Evolutionary conservation across 2,888 invertebrate species (phyloP), one percentile per base, ranked within the genome.

Genomic region (Diloba caeruleocephala): DNA sequence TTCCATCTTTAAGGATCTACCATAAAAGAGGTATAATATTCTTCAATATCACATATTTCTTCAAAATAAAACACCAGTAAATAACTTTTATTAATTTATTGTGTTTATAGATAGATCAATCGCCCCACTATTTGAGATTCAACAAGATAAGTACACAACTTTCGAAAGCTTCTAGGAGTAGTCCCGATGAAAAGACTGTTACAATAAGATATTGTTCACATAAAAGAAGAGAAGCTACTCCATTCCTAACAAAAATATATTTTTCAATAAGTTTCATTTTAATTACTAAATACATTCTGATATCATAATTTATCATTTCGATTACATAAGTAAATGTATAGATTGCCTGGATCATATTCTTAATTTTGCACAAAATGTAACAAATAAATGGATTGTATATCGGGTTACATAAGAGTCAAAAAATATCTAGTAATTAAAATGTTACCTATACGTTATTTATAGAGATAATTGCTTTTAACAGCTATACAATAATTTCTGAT

Each of bases 161-260:
- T 82, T 78, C 68, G 66, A 80, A 89, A 89, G 88, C 88, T 70
- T 82, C 21, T 43, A 61, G 29, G 38, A 61, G 39, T 51, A 68
- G 61, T 60, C 53, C 29, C 49, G 37, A 54, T 33, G 44, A 56
- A 57, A 49, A 61, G 51, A 55, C 28, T 14, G 44, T 64, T 61
- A 68, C 43, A 51, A 38, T 60, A 43, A 49, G 44, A 53, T 57
- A 59, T 68, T 55, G 54, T 53, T 57, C 56, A 19, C 48, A 56
- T 17, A 53, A n/a, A 15, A 58, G 29, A 48, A 46, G 34, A 76
- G 70, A 76, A 79, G 80, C 80, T 76, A 85, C 68, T 80, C 75
- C 75, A 82, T 74, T 78, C 76, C 86, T 88, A 88, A 89, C 85
- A 91, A 90, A 90, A 89, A 90, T 89, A 90, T 87, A 89, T 78